Evolutionary conservation across 2,888 invertebrate genomes (phyloP), one percentile per base, ranked within the genome.

Genomic region (Quadroppia sp.): DNA sequence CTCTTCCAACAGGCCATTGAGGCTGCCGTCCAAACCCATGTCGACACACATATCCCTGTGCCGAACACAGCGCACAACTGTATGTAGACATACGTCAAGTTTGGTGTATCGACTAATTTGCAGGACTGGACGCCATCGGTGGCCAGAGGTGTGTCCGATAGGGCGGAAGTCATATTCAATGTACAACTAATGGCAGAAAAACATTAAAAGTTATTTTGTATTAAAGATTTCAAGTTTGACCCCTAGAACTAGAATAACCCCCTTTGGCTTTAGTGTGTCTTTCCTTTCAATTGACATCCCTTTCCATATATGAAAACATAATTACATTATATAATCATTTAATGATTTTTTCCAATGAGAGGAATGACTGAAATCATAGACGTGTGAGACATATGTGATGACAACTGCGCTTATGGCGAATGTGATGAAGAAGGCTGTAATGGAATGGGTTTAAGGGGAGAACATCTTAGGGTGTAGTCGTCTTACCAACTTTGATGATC

Each of bases 11-110:
- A 88, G 78, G 90, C 88, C 7, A 91, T 82, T 6, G 94, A 91
- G 50, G 92, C 89, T 28, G 87, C 87, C 9, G 92, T 94, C 94
- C 94, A 96, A 40, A 93, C 90, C 94, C 94, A 96, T 0, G 92
- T 91, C 3, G 94, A 92, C 90, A 94, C 92, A 36, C 91, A 87
- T 76, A 92, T 87, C 56, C 94, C 94, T 50, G 90, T 88, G 77
- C 89, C 89, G 84, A 94, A 94, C 77, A 91, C 87, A 73, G 91
- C 88, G 76, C 94, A 83, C 79, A 94, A 83, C 79, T 94, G 91
- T 77, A 94, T 82, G 82, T 93, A 91, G 69, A 92, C 83, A 82
- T 92, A 88, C 0, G 90, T 89, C 74, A 92, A 88, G 79, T 90
- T 93, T 0, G 94, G 94, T 2, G 91, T 86, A 67, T 85, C 84